These are phyloP conservation scores for Perdita meconis DNA, from an alignment of 2,888 invertebrate species.

Conservation along the genomic window DNA sequence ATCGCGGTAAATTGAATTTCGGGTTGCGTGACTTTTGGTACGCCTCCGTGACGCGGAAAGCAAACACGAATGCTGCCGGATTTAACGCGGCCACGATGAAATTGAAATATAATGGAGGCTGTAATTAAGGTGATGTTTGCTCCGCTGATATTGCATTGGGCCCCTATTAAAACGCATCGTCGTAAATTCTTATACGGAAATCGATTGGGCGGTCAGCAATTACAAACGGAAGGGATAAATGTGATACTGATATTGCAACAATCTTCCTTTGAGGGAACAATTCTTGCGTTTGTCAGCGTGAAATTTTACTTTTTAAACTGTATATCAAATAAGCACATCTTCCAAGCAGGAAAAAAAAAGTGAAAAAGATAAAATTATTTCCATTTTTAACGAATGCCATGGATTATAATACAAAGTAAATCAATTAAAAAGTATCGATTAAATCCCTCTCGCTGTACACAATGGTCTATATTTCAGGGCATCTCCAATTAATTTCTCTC, in stretches of 20 bases:
- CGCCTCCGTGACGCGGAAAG: constrained; percentile 11
- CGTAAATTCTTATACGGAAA: neutral
- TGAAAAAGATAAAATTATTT: neutral
- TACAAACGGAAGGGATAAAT: constrained; percentile 7
- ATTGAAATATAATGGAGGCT: constrained; percentile 25
- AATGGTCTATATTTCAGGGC: no score
- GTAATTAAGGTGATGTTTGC: constrained; percentile 31
- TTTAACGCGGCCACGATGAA: constrained; percentile 6
- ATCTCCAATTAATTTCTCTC: no score
- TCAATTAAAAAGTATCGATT: no score
- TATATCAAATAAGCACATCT: constrained; percentile 25
- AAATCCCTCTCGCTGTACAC: no score
- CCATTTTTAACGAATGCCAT: no score
- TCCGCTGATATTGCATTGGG: constrained; percentile 10
- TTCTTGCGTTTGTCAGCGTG: constrained; percentile 45
- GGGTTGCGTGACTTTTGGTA: constrained; percentile 42
- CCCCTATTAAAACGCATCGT: constrained; percentile 18
- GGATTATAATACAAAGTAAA: no score
- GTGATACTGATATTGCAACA: no score
- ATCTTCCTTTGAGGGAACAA: no score
- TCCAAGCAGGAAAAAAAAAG: constrained; percentile 1
- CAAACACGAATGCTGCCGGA: constrained; percentile 28
- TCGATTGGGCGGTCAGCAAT: no score
- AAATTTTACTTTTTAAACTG: constrained; percentile 46
- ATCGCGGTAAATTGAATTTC: constrained; percentile 40